Evolutionary conservation across 2,888 invertebrate species (phyloP).

Genomic region (Torymus tubicola): DNA sequence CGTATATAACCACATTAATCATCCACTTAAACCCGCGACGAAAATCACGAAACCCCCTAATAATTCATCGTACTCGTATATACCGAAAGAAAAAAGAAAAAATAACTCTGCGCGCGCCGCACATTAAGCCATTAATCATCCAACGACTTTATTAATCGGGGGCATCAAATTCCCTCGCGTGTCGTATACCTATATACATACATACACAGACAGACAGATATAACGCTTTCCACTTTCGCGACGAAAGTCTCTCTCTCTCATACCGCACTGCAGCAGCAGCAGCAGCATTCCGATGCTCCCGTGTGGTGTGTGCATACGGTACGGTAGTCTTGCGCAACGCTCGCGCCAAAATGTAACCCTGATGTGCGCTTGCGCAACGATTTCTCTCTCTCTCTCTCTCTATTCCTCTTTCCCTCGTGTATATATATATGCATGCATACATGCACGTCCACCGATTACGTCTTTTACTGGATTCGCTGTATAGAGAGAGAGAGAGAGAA

Average conservation of each 20-base stretch:
- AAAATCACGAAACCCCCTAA: too few species aligned
- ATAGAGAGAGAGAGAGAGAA: conserved; percentile 11
- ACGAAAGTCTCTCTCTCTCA: too few species aligned
- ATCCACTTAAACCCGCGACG: too few species aligned
- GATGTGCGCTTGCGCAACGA: conserved; percentile 23
- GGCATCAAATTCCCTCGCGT: background rate
- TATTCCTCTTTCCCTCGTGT: background rate
- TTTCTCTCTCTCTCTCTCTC: background rate
- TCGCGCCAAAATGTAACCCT: conserved; percentile 26
- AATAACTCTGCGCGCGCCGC: too few species aligned
- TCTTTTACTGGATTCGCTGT: conserved; percentile 11
- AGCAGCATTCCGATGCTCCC: too few species aligned
- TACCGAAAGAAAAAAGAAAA: background rate
- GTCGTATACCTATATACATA: too few species aligned
- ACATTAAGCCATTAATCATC: background rate
- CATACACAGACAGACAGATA: too few species aligned
- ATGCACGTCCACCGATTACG: conserved; percentile 1
- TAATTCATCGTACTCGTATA: too few species aligned
- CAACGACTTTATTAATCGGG: conserved; percentile 3
- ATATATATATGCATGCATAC: conserved; percentile 27
- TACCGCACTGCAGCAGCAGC: too few species aligned
- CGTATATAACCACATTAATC: too few species aligned
- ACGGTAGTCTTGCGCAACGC: background rate
- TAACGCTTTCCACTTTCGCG: too few species aligned
- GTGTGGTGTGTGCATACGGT: too few species aligned